A percentile compares a stretch with the other conserved stretches of the same genome.
phyloP scores from a whole-genome alignment of 2,888 invertebrate species.

The Drymonia ruficornis region DNA sequence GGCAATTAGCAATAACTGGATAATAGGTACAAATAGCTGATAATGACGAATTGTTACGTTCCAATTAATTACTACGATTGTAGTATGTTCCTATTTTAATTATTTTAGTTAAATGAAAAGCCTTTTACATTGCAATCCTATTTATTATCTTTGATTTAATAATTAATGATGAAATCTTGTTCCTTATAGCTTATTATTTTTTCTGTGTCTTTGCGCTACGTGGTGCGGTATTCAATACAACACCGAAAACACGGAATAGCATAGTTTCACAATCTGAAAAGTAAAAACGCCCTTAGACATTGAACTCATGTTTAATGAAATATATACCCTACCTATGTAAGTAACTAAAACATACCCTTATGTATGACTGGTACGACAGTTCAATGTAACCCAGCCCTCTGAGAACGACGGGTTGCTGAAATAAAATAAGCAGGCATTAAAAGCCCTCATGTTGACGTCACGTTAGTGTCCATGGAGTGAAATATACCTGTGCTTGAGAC shows the following conservation, averaged over 20 bases:
- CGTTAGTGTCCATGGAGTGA: not conserved
- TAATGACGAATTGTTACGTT: not conserved
- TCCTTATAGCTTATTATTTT: too few species aligned
- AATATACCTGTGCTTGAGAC: conserved; percentile 44
- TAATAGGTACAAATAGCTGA: not conserved
- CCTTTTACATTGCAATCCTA: not conserved
- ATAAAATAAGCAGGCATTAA: conserved; percentile 14
- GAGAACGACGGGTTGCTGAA: conserved; percentile 53
- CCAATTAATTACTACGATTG: not conserved
- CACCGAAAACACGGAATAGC: conserved; percentile 60
- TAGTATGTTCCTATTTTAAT: too few species aligned
- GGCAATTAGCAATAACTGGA: not conserved
- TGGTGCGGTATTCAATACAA: conserved; percentile 38
- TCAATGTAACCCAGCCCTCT: conserved; percentile 48
- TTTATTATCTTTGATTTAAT: not conserved
- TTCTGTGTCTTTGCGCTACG: too few species aligned
- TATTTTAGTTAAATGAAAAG: not conserved
- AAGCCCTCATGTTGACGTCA: not conserved
- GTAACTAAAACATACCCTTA: conserved; percentile 23
- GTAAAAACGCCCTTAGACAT: too few species aligned
- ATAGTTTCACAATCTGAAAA: conserved; percentile 46
- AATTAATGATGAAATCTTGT: not conserved
- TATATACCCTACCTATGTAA: too few species aligned
- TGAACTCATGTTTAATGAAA: too few species aligned
- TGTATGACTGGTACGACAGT: conserved; percentile 52